phyloP scores from a whole-genome alignment of 2,113 vertebrate genomes.

The Alethe castanea region DNA sequence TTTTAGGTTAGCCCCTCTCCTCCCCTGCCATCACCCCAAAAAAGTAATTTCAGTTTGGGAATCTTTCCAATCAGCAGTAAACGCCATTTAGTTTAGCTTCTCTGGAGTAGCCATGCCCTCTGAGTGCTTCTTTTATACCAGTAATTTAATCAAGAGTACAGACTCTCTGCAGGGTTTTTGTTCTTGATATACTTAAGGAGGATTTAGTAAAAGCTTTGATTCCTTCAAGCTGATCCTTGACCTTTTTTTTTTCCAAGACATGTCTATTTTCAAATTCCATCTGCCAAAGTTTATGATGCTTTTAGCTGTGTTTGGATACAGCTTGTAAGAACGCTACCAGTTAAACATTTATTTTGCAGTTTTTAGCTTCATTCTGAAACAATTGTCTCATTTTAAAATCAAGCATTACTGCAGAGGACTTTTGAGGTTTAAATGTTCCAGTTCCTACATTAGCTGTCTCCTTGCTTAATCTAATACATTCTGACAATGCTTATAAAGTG shows the following conservation, averaged over 20 bases:
- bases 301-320: neutral
- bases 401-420: neutral
- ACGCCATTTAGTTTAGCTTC: neutral
- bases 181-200: neutral
- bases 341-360: neutral
- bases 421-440: neutral
- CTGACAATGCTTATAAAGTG: neutral
- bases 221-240: neutral
- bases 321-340: neutral
- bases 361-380: neutral
- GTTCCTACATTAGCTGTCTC: neutral
- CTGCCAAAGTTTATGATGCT: neutral
- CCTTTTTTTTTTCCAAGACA: neutral
- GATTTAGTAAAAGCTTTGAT: neutral
- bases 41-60: neutral
- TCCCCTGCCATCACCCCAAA: rapidly evolving
- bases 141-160: neutral
- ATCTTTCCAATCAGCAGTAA: neutral
- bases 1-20: neutral
- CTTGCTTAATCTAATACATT: neutral
- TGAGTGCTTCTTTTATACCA: neutral
- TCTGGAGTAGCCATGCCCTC: neutral
- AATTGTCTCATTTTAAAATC: neutral
- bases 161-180: neutral
- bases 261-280: neutral